A percentile compares a stretch with the other conserved stretches of the same genome.
phyloP scores from a whole-genome alignment of 1,140 invertebrate species.

The Drosophila nasuta region DNA sequence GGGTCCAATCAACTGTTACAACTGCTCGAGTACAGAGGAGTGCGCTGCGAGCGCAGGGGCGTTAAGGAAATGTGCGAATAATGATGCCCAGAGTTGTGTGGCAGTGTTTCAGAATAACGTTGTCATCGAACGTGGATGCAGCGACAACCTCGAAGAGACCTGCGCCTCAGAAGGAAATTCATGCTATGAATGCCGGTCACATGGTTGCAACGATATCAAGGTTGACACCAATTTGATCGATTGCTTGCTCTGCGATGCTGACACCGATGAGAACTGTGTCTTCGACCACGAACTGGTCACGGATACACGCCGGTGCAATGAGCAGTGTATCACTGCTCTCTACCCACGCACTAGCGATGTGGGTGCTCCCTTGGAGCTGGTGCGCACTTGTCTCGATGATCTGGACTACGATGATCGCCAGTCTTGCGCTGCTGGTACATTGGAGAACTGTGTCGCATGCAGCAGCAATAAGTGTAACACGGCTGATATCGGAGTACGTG shows the following conservation, averaged over 20 bases:
- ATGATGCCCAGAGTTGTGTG: slow-evolving; percentile 66
- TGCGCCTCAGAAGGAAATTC: slow-evolving; percentile 31
- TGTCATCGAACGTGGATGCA: slow-evolving; percentile 71
- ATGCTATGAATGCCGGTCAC: slow-evolving; percentile 73
- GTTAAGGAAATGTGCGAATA: slow-evolving; percentile 57
- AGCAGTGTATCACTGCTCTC: slow-evolving; percentile 73
- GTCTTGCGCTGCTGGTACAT: slow-evolving; percentile 42
- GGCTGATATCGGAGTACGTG: slow-evolving; percentile 59
- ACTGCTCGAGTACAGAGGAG: slow-evolving; percentile 49
- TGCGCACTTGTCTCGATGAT: slow-evolving; percentile 71
- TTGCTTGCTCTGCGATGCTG: slow-evolving; percentile 68
- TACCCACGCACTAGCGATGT: slow-evolving; percentile 63
- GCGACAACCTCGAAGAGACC: slow-evolving; percentile 45
- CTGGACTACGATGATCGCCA: slow-evolving; percentile 66
- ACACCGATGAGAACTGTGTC: slow-evolving; percentile 58
- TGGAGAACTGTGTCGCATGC: slow-evolving; percentile 64
- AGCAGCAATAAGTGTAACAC: slow-evolving; percentile 51
- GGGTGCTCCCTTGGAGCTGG: slow-evolving; percentile 57
- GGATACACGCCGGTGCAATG: slow-evolving; percentile 53
- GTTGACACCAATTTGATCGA: slow-evolving; percentile 50
- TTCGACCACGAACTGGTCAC: slow-evolving; percentile 54
- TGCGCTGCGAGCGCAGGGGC: slow-evolving; percentile 48
- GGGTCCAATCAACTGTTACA: slow-evolving; percentile 73
- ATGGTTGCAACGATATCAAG: slow-evolving; percentile 66
- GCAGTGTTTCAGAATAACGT: slow-evolving; percentile 56